Conservation (phyloP, 2,888 invertebrate species). For the Octodonta nipae region DNA sequence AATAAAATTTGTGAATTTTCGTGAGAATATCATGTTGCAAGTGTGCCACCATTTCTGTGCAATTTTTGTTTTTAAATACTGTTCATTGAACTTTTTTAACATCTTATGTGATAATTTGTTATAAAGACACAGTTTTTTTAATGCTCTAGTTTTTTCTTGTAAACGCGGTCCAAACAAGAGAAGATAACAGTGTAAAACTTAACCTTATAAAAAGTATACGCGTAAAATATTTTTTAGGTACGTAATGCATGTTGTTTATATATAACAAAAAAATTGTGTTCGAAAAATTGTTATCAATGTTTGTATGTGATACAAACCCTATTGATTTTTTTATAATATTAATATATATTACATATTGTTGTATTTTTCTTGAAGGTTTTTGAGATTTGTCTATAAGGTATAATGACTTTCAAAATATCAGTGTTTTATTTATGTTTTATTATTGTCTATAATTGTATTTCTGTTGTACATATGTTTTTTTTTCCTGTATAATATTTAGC, state of each 20-base stretch:
- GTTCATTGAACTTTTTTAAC: conserved; percentile 21
- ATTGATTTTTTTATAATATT: conserved; percentile 12
- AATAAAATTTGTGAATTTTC: conserved; percentile 15
- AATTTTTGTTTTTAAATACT: conserved; percentile 26
- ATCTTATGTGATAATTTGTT: conserved; percentile 27
- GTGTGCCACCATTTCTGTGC: conserved; percentile 34
- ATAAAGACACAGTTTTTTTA: conserved; percentile 21
- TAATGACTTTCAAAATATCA: not conserved
- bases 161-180: conserved; percentile 28
- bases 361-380: conserved; percentile 11
- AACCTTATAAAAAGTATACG: conserved; percentile 28
- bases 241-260: conserved; percentile 15
- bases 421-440: conserved; percentile 9
- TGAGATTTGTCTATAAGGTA: conserved; percentile 10
- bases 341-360: too few relatives aligned
- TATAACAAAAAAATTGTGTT: conserved; percentile 17
- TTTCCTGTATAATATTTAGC: conserved; percentile 11
- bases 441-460: conserved; percentile 7
- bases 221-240: conserved; percentile 26
- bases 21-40: conserved; percentile 18
- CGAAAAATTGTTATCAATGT: conserved; percentile 14
- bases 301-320: conserved; percentile 12
- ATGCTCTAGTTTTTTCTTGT: conserved; percentile 15
- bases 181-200: conserved; percentile 25
- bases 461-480: conserved; percentile 17